These are phyloP conservation scores for Otocyon megalotis DNA, from an alignment of 2,113 vertebrate species.

Conservation along the genomic window DNA sequence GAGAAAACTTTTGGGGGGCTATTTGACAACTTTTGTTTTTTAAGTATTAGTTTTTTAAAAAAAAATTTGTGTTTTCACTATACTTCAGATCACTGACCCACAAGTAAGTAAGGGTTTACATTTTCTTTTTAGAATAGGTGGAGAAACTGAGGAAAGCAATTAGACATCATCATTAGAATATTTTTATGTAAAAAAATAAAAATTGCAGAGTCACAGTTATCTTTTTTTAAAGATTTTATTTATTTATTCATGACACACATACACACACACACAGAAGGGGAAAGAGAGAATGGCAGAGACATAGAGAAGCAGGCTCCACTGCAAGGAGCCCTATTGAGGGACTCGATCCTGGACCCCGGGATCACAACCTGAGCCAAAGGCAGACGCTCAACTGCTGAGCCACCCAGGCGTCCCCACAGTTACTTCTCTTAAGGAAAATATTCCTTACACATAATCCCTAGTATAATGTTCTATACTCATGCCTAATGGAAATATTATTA, in stretches of 20 bases:
- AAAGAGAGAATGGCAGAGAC: too few species aligned
- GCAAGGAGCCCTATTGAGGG: too few species aligned
- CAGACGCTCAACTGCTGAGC: too few species aligned
- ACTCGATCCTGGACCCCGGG: too few species aligned
- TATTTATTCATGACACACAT: too few species aligned
- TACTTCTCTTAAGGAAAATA: neutral
- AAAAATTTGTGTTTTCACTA: neutral
- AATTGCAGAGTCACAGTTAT: neutral
- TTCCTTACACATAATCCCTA: neutral
- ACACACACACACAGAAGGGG: too few species aligned
- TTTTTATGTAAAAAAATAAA: neutral
- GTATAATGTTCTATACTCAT: neutral
- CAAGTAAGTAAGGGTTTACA: neutral
- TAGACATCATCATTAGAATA: neutral
- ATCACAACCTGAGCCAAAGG: too few species aligned
- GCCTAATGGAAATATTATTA: neutral
- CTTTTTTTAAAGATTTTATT: neutral
- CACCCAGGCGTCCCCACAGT: neutral
- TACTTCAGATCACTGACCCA: neutral
- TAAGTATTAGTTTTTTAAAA: neutral
- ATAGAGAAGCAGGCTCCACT: too few species aligned
- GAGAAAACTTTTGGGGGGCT: neutral
- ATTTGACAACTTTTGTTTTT: neutral
- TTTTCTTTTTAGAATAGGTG: neutral
- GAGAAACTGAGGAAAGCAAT: neutral